Percentiles rank a stretch among this genome's conserved stretches.
phyloP scores from a whole-genome alignment of 2,113 vertebrate genomes.

The Sinocyclocheilus rhinocerous region DNA sequence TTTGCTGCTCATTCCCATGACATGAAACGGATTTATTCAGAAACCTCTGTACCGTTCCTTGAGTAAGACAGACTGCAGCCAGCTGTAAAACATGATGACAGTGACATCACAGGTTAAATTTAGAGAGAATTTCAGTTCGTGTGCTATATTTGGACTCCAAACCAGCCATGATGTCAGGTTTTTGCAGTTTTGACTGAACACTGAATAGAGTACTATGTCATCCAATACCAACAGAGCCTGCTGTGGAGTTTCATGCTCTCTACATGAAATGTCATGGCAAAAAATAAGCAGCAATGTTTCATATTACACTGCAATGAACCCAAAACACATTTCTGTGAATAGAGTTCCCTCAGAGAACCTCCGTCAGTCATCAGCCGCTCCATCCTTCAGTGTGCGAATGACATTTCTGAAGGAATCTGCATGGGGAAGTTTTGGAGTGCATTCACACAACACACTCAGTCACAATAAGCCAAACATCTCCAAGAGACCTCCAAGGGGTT shows the following conservation, averaged over 20 bases:
- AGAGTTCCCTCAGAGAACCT: not conserved
- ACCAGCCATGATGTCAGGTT: conserved; percentile 75
- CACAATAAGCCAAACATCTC: too few species aligned
- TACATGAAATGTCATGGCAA: conserved; percentile 58
- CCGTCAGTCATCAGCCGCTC: not conserved
- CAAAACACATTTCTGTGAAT: conserved; percentile 64
- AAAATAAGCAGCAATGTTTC: conserved; percentile 57
- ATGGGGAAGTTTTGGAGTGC: too few species aligned
- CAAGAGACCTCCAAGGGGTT: too few species aligned
- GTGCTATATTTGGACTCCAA: conserved; percentile 67
- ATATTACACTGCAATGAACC: conserved; percentile 57
- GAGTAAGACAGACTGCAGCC: conserved; percentile 26
- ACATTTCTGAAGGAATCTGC: not conserved
- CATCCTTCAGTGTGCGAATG: conserved; percentile 35
- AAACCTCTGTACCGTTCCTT: not conserved
- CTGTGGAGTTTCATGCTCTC: conserved; percentile 63
- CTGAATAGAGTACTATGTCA: conserved; percentile 67
- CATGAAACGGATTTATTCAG: conserved; percentile 18
- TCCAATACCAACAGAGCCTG: conserved; percentile 66
- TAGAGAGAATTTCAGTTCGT: conserved; percentile 69
- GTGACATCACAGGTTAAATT: conserved; percentile 77
- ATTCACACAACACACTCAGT: too few species aligned
- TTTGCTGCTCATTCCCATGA: conserved; percentile 8
- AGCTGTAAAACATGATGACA: conserved; percentile 45
- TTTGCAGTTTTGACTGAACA: conserved; percentile 63